phyloP scores from a whole-genome alignment of 2,113 vertebrate species.

The Corythaeola cristata region DNA sequence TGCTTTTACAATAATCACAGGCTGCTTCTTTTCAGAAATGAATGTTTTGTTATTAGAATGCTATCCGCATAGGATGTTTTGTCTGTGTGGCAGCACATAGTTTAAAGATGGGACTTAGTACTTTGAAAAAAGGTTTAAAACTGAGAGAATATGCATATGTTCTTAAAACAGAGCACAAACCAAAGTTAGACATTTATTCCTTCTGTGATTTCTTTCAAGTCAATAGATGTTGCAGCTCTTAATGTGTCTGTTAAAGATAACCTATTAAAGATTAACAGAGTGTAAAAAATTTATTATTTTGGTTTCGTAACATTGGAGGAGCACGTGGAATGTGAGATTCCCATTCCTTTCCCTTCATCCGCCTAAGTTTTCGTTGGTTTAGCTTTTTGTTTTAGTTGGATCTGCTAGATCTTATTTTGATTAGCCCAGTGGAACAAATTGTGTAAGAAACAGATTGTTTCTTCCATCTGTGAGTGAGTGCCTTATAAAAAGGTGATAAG shows the following conservation, averaged over 20 bases:
- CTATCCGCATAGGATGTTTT: background rate
- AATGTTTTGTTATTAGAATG: background rate
- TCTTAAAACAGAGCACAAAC: background rate
- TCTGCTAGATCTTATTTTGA: background rate
- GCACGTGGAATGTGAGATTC: background rate
- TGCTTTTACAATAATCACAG: background rate
- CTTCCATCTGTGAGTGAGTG: background rate
- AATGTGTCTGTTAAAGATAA: background rate
- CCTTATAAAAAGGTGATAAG: background rate
- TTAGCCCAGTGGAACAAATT: background rate
- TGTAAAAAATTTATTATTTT: background rate
- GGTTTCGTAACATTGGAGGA: background rate
- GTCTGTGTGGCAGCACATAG: background rate
- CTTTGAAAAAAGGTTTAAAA: background rate
- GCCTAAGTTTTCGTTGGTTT: background rate
- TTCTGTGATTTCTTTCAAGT: background rate
- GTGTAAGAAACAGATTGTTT: background rate
- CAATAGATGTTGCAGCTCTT: background rate
- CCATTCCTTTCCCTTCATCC: background rate
- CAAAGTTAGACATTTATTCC: background rate
- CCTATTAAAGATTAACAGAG: background rate
- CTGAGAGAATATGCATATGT: background rate
- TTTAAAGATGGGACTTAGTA: background rate
- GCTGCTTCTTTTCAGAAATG: background rate
- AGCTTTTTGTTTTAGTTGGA: background rate